Conservation (phyloP, 1,140 invertebrate species). For the Ditylenchus dipsaci region DNA sequence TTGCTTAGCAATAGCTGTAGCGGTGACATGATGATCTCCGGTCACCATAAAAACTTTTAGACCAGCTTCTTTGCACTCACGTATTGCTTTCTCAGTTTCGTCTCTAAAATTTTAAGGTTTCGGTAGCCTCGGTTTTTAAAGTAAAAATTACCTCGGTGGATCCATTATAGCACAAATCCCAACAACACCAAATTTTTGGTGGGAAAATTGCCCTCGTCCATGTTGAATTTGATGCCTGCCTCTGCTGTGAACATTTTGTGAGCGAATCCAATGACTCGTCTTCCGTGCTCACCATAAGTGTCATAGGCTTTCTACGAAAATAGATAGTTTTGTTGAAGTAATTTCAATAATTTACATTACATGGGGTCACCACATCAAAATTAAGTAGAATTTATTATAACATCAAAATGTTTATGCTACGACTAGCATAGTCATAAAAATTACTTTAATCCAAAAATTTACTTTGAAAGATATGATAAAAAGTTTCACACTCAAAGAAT, state of each 20-base stretch:
- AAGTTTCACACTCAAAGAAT: too few relatives aligned
- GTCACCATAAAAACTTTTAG: slow-evolving; percentile 58
- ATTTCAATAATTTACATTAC: background rate
- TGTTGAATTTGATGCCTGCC: slow-evolving; percentile 22
- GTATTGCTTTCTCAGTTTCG: slow-evolving; percentile 47
- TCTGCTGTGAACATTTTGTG: slow-evolving; percentile 36
- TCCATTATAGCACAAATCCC: slow-evolving; percentile 35
- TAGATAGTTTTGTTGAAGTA: background rate
- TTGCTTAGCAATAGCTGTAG: slow-evolving; percentile 49
- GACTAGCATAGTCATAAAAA: background rate
- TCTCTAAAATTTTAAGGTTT: slow-evolving; percentile 21
- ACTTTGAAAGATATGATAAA: too few relatives aligned
- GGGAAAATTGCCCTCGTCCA: slow-evolving; percentile 31
- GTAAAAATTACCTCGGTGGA: slow-evolving; percentile 16
- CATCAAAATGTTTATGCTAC: background rate
- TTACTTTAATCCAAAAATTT: too few relatives aligned
- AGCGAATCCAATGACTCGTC: slow-evolving; percentile 51
- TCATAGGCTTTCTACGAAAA: slow-evolving; percentile 38
- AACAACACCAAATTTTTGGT: slow-evolving; percentile 20
- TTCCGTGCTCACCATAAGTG: slow-evolving; percentile 45
- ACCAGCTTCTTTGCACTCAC: slow-evolving; percentile 46
- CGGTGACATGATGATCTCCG: slow-evolving; percentile 52
- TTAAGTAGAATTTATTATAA: background rate
- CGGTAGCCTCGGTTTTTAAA: too few relatives aligned
- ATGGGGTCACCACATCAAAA: too few relatives aligned